Base-by-base conservation (phyloP, 2,888 invertebrate genomes). In the Athripsodes cinereus region DNA sequence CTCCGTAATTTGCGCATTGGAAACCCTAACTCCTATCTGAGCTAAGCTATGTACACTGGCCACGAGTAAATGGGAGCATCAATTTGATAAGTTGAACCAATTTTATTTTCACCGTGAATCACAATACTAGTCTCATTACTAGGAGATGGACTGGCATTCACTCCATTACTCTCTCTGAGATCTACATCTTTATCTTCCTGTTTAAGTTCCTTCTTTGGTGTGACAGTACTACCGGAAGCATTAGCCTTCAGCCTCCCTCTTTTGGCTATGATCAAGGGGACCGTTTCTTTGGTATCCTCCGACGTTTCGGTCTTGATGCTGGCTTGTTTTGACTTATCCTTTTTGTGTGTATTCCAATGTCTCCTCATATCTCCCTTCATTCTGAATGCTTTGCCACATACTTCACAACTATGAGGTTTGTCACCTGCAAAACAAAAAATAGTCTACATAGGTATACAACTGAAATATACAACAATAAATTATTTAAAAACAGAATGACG, bases 351-450 rank as follows among this genome's bases (percentile, higher is more conserved):
- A 53, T 84, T 82, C 69, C 84, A 76, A 69, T 93, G 93, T 0
- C 93, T 80, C 55, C 90, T 87, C 76, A 93, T 83, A 70, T 93
- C 93, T 16, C 90, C 90, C 2, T 87, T 81, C 0, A 90, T 89
- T 3, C 93, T 82, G 75, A 94, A 94, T 22, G 85, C 84, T 69
- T 92, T 93, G 0, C 84, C 86, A 69, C 93, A 93, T 1, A 87
- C 77, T 1, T 79, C 73, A 67, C 92, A 92, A 6, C 83, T 80
- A 72, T 90, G 85, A 0, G 92, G 91, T 64, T 87, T 88, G 68
- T 88, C 90, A 2, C 89, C 86, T 86, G 70, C n/a, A n/a, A n/a
- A n/a, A n/a, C n/a, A n/a, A n/a, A n/a, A n/a, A n/a, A n/a, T n/a
- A n/a, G n/a, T n/a, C n/a, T n/a, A n/a, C n/a, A n/a, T n/a, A n/a